Percentiles rank a stretch among this genome's conserved stretches.
Conservation (phyloP, 2,888 invertebrate species). For the Ptychoptera albimana region DNA sequence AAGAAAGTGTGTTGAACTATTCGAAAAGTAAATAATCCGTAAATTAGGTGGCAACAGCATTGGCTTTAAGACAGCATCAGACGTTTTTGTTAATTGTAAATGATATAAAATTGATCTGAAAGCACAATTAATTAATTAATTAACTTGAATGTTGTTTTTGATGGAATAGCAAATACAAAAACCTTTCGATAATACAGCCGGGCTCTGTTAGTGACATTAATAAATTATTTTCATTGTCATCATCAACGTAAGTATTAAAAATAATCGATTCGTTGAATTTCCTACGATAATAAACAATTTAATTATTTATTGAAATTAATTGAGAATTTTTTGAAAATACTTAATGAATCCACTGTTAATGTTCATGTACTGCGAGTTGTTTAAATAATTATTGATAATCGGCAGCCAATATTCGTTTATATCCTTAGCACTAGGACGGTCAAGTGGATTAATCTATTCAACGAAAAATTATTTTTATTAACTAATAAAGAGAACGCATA, state of each 20-base stretch:
- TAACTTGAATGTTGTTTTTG: neutral
- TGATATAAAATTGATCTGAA: constrained; percentile 38
- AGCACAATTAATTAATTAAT: neutral
- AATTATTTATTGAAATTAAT: no score
- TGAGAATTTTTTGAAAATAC: no score
- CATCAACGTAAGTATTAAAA: no score
- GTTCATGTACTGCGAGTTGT: no score
- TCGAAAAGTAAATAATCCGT: constrained; percentile 35
- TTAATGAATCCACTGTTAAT: neutral
- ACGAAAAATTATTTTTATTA: no score
- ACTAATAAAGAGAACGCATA: no score
- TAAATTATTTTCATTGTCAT: no score
- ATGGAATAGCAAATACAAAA: neutral
- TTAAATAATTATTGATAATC: constrained; percentile 27
- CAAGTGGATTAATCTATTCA: no score
- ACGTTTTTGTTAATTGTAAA: constrained; percentile 25
- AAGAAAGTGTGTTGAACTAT: constrained; percentile 39
- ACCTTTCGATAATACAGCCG: neutral
- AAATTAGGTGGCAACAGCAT: constrained; percentile 38
- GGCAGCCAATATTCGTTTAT: constrained; percentile 38
- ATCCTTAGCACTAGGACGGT: constrained; percentile 43
- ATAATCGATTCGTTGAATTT: no score
- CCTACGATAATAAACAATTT: no score
- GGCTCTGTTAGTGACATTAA: neutral
- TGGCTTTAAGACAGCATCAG: constrained; percentile 34